Evolutionary conservation across 2,888 invertebrate species (phyloP).

Genomic region (Cantharis rufa): DNA sequence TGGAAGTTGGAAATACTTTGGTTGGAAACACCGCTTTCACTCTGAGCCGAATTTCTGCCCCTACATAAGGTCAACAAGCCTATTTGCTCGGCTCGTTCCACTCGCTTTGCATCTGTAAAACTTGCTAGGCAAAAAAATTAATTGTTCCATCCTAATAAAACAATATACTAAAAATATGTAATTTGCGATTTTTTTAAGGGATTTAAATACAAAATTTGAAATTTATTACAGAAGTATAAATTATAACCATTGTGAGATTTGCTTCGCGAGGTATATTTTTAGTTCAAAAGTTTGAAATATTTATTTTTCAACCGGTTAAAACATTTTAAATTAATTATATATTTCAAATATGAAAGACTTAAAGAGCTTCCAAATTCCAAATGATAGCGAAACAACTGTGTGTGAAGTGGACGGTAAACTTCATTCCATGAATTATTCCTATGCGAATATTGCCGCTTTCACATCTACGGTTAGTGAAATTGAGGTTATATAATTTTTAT

Average conservation of each 20-base stretch:
- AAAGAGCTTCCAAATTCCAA: conserved; percentile 46
- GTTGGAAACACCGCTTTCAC: too few species aligned
- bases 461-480: conserved; percentile 60
- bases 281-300: neutral
- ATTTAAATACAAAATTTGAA: too few species aligned
- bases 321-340: conserved; percentile 9
- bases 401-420: conserved; percentile 69
- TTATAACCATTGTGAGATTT: neutral
- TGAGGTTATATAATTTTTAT: conserved; percentile 14
- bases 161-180: too few species aligned
- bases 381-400: conserved; percentile 60
- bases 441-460: conserved; percentile 62
- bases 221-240: neutral
- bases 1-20: too few species aligned
- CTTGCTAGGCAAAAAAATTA: too few species aligned
- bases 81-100: too few species aligned
- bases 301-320: neutral
- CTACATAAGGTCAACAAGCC: too few species aligned
- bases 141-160: too few species aligned
- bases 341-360: conserved; percentile 46
- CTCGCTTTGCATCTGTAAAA: too few species aligned
- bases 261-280: neutral
- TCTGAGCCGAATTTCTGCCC: too few species aligned
- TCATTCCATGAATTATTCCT: conserved; percentile 62
- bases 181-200: too few species aligned